Evolutionary conservation across 2,888 invertebrate genomes (phyloP).

Genomic region (Sussaba pulchella): DNA sequence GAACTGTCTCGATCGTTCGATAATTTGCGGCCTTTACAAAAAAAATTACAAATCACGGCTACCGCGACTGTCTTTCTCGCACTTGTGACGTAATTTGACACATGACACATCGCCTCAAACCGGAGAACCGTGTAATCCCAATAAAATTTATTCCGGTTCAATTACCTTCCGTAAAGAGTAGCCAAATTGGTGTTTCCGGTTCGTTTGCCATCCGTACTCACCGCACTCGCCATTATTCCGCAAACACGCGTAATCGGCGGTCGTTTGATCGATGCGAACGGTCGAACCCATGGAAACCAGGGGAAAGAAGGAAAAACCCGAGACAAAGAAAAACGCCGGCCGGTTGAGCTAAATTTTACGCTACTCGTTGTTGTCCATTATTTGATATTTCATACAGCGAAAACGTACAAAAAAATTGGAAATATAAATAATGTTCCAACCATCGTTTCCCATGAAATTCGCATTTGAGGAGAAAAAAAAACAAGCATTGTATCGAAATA

Average conservation of each 20-base stretch:
- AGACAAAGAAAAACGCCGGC: slow-evolving; percentile 3
- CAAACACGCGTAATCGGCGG: slow-evolving; percentile 54
- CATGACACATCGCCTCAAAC: too few relatives aligned
- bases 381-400: not conserved
- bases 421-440: too few relatives aligned
- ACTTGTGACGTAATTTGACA: too few relatives aligned
- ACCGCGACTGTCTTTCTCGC: not conserved
- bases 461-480: too few relatives aligned
- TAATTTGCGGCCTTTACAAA: too few relatives aligned
- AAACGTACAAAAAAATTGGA: too few relatives aligned
- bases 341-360: not conserved
- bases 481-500: too few relatives aligned
- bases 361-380: too few relatives aligned
- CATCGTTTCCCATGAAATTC: too few relatives aligned
- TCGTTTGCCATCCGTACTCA: slow-evolving; percentile 75
- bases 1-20: too few relatives aligned
- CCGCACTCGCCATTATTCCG: slow-evolving; percentile 74
- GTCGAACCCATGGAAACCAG: slow-evolving; percentile 63
- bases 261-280: slow-evolving; percentile 74
- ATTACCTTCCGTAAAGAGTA: slow-evolving; percentile 78
- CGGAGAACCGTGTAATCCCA: slow-evolving; percentile 4
- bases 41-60: too few relatives aligned
- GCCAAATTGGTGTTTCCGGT: slow-evolving; percentile 72
- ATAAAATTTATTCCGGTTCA: slow-evolving; percentile 39
- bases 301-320: slow-evolving; percentile 6